Conservation (phyloP, 2,113 vertebrate species). For the Uropsilus gracilis region DNA sequence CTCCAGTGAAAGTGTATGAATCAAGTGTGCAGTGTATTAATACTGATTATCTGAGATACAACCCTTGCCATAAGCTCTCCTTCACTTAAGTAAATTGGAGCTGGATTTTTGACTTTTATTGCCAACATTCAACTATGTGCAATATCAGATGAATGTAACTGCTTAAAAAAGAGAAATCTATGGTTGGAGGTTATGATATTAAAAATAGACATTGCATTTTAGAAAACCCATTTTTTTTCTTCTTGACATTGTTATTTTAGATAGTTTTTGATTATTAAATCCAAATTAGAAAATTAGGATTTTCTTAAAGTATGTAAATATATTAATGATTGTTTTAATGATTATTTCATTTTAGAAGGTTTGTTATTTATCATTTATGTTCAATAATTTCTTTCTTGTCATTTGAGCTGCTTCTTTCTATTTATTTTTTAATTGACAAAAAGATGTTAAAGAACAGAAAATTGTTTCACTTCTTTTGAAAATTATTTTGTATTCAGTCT, state of each 20-base stretch:
- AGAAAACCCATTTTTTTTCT: background rate
- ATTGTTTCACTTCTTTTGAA: background rate
- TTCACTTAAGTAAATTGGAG: background rate
- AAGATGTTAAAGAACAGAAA: background rate
- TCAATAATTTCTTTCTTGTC: background rate
- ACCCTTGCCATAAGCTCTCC: background rate
- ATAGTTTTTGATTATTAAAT: background rate
- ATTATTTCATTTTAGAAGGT: background rate
- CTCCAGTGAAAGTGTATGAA: background rate
- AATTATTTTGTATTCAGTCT: background rate
- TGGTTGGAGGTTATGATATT: background rate
- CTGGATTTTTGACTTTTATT: background rate
- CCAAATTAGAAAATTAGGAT: background rate
- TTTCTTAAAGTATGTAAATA: background rate
- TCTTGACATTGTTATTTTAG: background rate
- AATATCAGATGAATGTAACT: background rate
- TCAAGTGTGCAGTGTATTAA: background rate
- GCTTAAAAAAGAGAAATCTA: background rate
- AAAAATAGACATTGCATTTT: background rate
- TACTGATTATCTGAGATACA: no score
- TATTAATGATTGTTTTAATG: background rate
- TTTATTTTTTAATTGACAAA: background rate
- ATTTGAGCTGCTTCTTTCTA: background rate
- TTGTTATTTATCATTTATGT: background rate
- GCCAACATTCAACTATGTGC: background rate